Percentiles rank a stretch among this genome's conserved stretches.
These are phyloP conservation scores for Aegithalos caudatus DNA, from an alignment of 2,113 vertebrate genomes.

Conservation along the genomic window DNA sequence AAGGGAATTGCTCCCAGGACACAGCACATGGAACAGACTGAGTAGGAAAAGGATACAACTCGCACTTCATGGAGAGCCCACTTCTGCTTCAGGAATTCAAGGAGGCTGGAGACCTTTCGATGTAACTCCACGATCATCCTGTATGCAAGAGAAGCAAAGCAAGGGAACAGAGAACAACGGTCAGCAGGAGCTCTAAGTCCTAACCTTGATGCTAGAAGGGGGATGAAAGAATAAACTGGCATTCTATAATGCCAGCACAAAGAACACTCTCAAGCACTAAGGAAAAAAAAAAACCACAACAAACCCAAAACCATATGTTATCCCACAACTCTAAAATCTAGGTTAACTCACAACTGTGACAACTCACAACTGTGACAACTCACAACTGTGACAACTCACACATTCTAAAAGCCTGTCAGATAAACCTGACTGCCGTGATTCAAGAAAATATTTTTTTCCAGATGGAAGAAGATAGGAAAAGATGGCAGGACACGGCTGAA, in stretches of 20 bases:
- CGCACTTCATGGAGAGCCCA: conserved; percentile 93
- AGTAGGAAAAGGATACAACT: conserved; percentile 87
- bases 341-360: not conserved
- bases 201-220: not conserved
- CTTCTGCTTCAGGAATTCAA: conserved; percentile 96
- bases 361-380: too few relatives aligned
- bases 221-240: not conserved
- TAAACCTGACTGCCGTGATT: not conserved
- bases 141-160: not conserved
- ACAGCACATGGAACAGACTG: not conserved
- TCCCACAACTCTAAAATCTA: not conserved
- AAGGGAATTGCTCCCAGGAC: not conserved
- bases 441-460: not conserved
- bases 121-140: conserved; percentile 99
- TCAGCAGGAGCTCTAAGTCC: not conserved
- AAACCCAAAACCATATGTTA: not conserved
- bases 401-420: not conserved
- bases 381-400: not conserved
- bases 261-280: not conserved
- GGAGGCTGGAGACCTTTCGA: conserved; percentile 95
- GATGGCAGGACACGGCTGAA: not conserved
- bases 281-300: not conserved
- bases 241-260: not conserved
- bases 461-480: not conserved
- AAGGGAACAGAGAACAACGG: not conserved